Evolutionary conservation across 2,888 invertebrate species (phyloP).

Genomic region (Euzetes globulus): DNA sequence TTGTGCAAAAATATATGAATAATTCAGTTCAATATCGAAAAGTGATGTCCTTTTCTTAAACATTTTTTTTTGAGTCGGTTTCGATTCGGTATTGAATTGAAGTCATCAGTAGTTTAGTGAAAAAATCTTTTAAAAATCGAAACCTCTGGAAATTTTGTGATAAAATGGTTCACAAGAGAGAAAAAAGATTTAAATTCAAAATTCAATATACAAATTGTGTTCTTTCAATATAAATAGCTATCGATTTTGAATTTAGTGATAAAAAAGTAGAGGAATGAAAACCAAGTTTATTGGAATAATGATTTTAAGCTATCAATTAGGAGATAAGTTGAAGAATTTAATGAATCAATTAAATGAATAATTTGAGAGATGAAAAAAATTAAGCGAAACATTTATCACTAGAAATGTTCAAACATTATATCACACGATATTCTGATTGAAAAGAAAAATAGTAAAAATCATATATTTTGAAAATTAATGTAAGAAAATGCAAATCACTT

Average conservation of each 20-base stretch:
- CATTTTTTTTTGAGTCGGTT: neutral
- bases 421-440: too few relatives aligned
- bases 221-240: neutral
- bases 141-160: neutral
- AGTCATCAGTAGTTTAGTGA: neutral
- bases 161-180: too few relatives aligned
- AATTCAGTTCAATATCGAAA: conserved; percentile 13
- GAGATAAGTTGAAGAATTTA: too few relatives aligned
- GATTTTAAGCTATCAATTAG: too few relatives aligned
- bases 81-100: neutral
- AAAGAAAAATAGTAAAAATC: too few relatives aligned
- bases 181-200: neutral
- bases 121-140: neutral
- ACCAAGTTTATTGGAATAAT: neutral
- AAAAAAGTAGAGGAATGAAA: neutral
- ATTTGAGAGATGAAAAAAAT: too few relatives aligned
- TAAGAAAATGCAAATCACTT: too few relatives aligned
- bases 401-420: too few relatives aligned
- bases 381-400: too few relatives aligned
- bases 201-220: neutral
- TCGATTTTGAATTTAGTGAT: neutral
- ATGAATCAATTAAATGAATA: too few relatives aligned
- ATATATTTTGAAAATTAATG: too few relatives aligned
- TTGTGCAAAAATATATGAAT: conserved; percentile 5
- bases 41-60: neutral